Conservation (phyloP, 2,797 vertebrate genomes). For the Rhodeus uyekii region DNA sequence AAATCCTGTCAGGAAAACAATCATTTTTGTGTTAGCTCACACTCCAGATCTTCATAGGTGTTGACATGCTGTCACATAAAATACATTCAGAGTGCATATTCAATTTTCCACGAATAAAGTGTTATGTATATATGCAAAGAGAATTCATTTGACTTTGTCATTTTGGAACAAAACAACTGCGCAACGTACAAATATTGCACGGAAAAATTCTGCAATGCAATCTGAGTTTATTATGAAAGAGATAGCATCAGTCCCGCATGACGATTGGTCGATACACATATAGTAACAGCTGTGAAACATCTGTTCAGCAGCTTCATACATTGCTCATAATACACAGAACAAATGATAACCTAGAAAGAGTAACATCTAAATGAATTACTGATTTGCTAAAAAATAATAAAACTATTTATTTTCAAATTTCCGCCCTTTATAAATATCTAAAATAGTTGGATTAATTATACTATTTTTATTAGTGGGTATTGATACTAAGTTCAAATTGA, state of each 20-base stretch:
- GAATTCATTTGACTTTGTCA: not conserved
- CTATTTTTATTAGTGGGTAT: too few relatives aligned
- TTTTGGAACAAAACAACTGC: not conserved
- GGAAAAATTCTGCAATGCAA: not conserved
- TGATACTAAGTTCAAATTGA: too few relatives aligned
- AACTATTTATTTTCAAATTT: too few relatives aligned
- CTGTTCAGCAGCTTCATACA: not conserved
- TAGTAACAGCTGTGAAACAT: not conserved
- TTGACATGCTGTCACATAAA: constrained; percentile 25
- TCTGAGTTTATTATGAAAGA: not conserved
- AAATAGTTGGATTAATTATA: too few relatives aligned
- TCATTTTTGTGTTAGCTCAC: constrained; percentile 15
- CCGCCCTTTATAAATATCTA: too few relatives aligned
- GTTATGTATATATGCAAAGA: not conserved
- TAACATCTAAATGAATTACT: not conserved
- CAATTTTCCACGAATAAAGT: not conserved
- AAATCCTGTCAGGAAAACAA: constrained; percentile 80
- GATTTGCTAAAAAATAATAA: too few relatives aligned
- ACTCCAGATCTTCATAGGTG: not conserved
- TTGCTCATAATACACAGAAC: not conserved
- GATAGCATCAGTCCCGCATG: not conserved
- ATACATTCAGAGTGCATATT: not conserved
- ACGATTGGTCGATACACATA: not conserved
- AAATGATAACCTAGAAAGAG: not conserved
- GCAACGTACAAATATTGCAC: not conserved